Evolutionary conservation across 1,140 invertebrate species (phyloP).

Genomic region (Parasteatoda tepidariorum): DNA sequence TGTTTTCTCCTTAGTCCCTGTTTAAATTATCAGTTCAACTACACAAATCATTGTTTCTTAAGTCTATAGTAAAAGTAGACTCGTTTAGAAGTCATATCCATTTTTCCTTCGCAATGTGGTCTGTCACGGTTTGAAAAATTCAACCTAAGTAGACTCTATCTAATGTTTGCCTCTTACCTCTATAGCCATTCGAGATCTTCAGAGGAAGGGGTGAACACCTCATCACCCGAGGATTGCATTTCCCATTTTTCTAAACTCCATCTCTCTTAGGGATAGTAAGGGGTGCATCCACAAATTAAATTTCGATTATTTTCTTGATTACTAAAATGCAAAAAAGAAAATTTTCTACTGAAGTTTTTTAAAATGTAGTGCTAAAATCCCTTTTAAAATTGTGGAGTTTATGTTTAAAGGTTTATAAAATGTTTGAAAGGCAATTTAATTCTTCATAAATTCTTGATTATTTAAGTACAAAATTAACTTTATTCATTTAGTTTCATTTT

Average conservation of each 20-base stretch:
- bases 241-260: background rate
- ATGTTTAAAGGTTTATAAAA: no score
- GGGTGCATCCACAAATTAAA: constrained; percentile 48
- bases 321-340: background rate
- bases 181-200: constrained; percentile 37
- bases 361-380: no score
- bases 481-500: no score
- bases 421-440: no score
- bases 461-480: no score
- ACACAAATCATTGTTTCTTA: background rate
- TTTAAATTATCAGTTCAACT: constrained; percentile 25
- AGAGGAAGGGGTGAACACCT: constrained; percentile 38
- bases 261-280: background rate
- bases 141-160: constrained; percentile 40
- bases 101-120: background rate
- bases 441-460: no score
- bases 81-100: background rate
- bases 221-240: constrained; percentile 40
- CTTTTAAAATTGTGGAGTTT: no score
- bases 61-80: background rate
- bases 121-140: constrained; percentile 32
- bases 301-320: background rate
- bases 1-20: constrained; percentile 3
- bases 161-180: constrained; percentile 54
- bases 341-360: background rate